These are phyloP conservation scores for Corapipo altera DNA, from an alignment of 2,113 vertebrate species.

Conservation along the genomic window DNA sequence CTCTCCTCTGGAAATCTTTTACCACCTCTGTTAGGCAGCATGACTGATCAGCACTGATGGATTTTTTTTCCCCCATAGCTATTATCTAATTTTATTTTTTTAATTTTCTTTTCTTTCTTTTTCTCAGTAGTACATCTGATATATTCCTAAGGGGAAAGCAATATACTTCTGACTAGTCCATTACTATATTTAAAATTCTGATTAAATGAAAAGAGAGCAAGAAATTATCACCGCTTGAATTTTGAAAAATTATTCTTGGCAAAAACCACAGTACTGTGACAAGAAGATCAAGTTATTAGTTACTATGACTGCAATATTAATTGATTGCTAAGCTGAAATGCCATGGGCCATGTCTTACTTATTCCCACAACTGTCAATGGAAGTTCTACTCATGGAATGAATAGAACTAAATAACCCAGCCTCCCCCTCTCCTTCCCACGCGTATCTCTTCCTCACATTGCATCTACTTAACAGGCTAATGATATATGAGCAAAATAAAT, in stretches of 20 bases:
- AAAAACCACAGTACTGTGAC: background rate
- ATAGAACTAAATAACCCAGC: constrained; percentile 36
- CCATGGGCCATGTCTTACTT: background rate
- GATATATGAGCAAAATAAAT: background rate
- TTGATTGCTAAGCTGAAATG: constrained; percentile 31
- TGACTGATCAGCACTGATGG: background rate
- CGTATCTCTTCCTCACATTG: background rate
- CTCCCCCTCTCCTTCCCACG: background rate
- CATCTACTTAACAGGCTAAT: background rate
- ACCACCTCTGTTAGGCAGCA: background rate
- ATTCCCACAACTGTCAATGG: constrained; percentile 40
- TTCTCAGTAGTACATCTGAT: background rate
- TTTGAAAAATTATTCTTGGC: constrained; percentile 7
- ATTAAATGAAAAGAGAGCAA: constrained; percentile 14
- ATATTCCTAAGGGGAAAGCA: constrained; percentile 22
- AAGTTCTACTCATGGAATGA: background rate
- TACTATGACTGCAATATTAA: constrained; percentile 41
- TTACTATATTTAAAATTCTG: constrained; percentile 40
- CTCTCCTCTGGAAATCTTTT: background rate
- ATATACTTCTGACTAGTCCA: background rate
- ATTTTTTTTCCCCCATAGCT: background rate
- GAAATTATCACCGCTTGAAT: background rate
- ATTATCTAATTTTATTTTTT: background rate
- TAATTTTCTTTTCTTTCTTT: background rate
- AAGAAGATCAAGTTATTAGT: background rate